Base-by-base conservation (phyloP, 2,113 vertebrate genomes). In the Clarias macrocephalus region DNA sequence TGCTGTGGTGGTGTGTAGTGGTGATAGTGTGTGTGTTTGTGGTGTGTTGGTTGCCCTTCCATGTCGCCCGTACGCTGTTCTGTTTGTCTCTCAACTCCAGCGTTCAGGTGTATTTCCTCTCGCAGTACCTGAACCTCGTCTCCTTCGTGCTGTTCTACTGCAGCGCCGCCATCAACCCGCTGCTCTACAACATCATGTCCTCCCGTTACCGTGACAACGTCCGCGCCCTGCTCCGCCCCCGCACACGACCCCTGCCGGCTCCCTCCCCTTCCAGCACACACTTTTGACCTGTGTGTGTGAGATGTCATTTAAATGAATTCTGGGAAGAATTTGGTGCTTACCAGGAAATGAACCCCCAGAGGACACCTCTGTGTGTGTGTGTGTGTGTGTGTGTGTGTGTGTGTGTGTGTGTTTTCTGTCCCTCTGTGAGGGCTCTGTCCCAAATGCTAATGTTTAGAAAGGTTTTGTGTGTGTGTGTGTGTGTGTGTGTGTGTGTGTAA, bases 171-270 rank as follows among this genome's bases (percentile, higher is more conserved):
- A 62, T 96, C 81, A 96, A 96, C 83, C 95, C 95, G 0, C 88
- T 96, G 62, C 91, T 96, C 83, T 96, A 96, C 92, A 96, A 96
- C 92, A 89, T 94, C 87, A 95, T 96, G 95, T 96, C 95, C 1
- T 89, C 89, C 11, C 91, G 94, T 19, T 96, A 96, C 72, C 92
- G 95, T 28, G 91, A 92, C 0, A 94, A 94, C 0, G 93, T 95
- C 0, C 91, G 90, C 75, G 90, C 91, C 88, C 92, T 96, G 83
- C n/a, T 94, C 33, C 76, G 80, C 70, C 83, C 76, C 65, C 75
- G 65, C 65, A 28, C 57, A 56, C 2, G 86, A 83, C 88, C 86
- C 80, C 73, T 86, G 66, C 86, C 79, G 28, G 80, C 48, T 75
- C 62, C 73, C 21, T 85, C 85, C 60, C 86, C 60, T 76, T 90